phyloP scores from a whole-genome alignment of 2,888 invertebrate species.

The Eledona agricola region DNA sequence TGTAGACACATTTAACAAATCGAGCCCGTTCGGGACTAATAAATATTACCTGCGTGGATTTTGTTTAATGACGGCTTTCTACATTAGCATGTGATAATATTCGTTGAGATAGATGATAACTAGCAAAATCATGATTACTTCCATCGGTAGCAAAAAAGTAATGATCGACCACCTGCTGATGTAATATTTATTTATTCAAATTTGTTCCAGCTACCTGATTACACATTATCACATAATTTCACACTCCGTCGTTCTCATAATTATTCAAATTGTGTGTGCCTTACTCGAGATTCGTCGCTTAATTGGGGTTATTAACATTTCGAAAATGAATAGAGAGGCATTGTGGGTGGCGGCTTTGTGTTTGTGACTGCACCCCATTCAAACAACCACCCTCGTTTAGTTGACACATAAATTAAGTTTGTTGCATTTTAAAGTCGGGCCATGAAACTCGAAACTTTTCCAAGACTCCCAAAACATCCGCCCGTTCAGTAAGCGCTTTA shows the following conservation, averaged over 20 bases:
- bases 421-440: conserved; percentile 9
- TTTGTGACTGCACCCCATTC: conserved; percentile 2
- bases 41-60: too few species aligned
- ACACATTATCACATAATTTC: conserved; percentile 19
- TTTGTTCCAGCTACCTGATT: too few species aligned
- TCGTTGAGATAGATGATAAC: too few species aligned
- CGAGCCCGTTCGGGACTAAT: too few species aligned
- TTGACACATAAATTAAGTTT: conserved; percentile 13
- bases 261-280: conserved; percentile 7
- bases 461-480: conserved; percentile 15
- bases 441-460: conserved; percentile 20
- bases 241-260: conserved; percentile 12
- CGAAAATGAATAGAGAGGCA: too few species aligned
- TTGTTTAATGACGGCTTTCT: too few species aligned
- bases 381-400: conserved; percentile 5
- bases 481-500: too few species aligned
- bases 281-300: conserved; percentile 14
- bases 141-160: too few species aligned
- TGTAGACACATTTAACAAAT: too few species aligned
- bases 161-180: neutral
- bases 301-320: conserved; percentile 17
- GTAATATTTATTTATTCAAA: conserved; percentile 2
- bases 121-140: too few species aligned
- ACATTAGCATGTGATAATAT: too few species aligned
- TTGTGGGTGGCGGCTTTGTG: conserved; percentile 6